Evolutionary conservation across 2,113 vertebrate species (phyloP), one percentile per base, ranked within the genome.

Genomic region (Salvelinus alpinus): DNA sequence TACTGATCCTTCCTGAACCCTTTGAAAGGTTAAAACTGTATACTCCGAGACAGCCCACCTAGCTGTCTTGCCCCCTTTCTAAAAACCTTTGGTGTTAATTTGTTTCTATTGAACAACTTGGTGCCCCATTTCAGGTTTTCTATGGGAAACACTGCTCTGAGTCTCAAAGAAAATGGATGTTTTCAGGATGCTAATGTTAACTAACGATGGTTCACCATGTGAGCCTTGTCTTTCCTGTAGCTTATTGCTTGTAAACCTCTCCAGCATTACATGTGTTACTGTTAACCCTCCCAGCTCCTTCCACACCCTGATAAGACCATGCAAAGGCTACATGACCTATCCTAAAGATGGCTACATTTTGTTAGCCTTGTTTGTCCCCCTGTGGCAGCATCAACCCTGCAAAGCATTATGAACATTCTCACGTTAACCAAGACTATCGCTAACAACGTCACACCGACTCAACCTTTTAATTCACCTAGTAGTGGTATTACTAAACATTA

Each of bases 211-310:
- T 24, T 67, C 47, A 24, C 60, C 51, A 59, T 60, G 66, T 72
- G 77, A 73, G 74, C 70, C 22, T 64, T 72, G 68, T 79, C 74
- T 59, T 24, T 73, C 18, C 38, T 34, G 44, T 78, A 79, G 78
- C 81, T 81, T 62, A 62, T 22, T 62, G 59, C 59, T 44, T 68
- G 5, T 66, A 18, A 25, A 34, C 64, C 70, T 64, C 78, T 84
- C 82, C 84, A 88, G 84, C 81, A 77, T 72, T 60, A 81, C 6
- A 34, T 38, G 18, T 18, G 14, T 34, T 34, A 38, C 38, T 38
- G 34, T 69, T n/a, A 44, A 25, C 64, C 64, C 27, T 66, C 27
- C 12, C 64, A 31, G 14, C 4, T 29, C 8, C 18, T 20, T 25
- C 2, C 27, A 7, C 5, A n/a, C 16, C 66, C 66, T 38, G 66